Evolutionary conservation across 2,888 invertebrate genomes (phyloP).

Genomic region (Dorcus parallelipipedus): DNA sequence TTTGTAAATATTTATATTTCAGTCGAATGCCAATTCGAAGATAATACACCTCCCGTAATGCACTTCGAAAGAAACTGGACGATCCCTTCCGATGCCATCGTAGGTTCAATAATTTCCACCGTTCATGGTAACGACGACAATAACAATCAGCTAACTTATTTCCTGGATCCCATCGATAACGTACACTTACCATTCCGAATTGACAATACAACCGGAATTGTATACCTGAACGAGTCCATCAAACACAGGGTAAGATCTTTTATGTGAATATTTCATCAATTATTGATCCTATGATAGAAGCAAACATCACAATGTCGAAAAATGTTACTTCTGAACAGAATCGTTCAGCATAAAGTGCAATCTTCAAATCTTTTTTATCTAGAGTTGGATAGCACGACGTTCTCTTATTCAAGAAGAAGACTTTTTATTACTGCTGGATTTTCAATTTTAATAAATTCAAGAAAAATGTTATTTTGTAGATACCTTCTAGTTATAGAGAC

Average conservation of each 20-base stretch:
- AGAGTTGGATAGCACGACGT: neutral
- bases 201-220: conserved; percentile 69
- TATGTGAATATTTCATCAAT: neutral
- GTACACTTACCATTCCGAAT: conserved; percentile 69
- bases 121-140: conserved; percentile 67
- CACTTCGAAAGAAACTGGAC: conserved; percentile 68
- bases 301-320: neutral
- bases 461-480: too few relatives aligned
- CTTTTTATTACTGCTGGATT: neutral
- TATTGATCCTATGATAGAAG: neutral
- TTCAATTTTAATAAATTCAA: neutral
- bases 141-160: conserved; percentile 62
- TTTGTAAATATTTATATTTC: conserved; percentile 8
- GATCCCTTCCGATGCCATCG: conserved; percentile 65
- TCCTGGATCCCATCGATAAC: conserved; percentile 60
- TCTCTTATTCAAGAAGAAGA: neutral
- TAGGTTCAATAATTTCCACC: conserved; percentile 70
- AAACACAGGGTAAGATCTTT: conserved; percentile 64
- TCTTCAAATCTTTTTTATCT: too few relatives aligned
- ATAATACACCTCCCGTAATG: conserved; percentile 67
- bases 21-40: conserved; percentile 37
- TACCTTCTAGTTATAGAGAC: too few relatives aligned
- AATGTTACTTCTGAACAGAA: too few relatives aligned
- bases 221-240: conserved; percentile 76
- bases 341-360: too few relatives aligned